Evolutionary conservation across 2,797 vertebrate species (phyloP).

Genomic region (Macropodus opercularis): DNA sequence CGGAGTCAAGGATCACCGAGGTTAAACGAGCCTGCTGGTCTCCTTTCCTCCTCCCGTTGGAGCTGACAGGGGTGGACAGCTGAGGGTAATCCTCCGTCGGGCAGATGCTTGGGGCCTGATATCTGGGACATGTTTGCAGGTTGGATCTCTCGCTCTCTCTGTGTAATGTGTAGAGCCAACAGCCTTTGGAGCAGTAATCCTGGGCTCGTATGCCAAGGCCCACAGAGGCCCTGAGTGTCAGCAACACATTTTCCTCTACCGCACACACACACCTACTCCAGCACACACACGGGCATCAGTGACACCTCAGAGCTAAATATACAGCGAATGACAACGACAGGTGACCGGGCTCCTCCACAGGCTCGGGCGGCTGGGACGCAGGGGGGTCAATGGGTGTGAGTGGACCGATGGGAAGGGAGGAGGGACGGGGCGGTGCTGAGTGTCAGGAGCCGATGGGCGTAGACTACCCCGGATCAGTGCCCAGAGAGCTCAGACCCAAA

Average conservation of each 20-base stretch:
- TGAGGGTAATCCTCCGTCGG: constrained; percentile 57
- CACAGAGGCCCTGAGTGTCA: constrained; percentile 68
- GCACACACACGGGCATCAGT: constrained; percentile 56
- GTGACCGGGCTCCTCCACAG: constrained; percentile 68
- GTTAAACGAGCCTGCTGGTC: constrained; percentile 2
- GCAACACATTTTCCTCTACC: constrained; percentile 59
- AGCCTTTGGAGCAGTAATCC: constrained; percentile 65
- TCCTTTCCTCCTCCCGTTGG: constrained; percentile 8
- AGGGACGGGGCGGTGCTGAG: constrained; percentile 30
- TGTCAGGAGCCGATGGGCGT: constrained; percentile 35
- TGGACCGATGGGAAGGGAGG: constrained; percentile 23
- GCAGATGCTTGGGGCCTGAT: constrained; percentile 65
- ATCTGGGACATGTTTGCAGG: constrained; percentile 53
- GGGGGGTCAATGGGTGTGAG: constrained; percentile 66
- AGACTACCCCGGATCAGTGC: constrained; percentile 56
- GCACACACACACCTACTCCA: constrained; percentile 8
- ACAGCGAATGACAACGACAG: constrained; percentile 75
- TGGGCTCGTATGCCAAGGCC: constrained; percentile 55
- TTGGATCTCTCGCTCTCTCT: constrained; percentile 57
- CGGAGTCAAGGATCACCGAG: constrained; percentile 12
- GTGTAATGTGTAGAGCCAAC: constrained; percentile 66
- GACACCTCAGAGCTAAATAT: constrained; percentile 80
- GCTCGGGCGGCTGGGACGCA: constrained; percentile 39
- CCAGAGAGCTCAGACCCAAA: constrained; percentile 65
- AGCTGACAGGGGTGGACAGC: constrained; percentile 63